phyloP scores from a whole-genome alignment of 2,888 invertebrate species.

The Scelioninae gen. 1 region DNA sequence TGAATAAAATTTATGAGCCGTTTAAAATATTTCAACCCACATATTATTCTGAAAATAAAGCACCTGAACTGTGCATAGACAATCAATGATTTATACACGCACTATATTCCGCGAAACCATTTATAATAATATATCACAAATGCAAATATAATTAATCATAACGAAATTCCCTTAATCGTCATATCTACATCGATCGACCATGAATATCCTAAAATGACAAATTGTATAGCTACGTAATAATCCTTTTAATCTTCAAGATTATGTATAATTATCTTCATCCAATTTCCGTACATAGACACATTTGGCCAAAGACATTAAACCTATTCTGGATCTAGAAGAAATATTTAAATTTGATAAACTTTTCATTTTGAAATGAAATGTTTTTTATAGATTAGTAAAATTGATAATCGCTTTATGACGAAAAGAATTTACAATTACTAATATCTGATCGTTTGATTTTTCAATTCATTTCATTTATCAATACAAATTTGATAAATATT shows the following conservation, averaged over 20 bases:
- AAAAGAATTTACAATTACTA: no score
- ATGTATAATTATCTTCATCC: slow-evolving; percentile 12
- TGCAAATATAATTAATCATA: slow-evolving; percentile 41
- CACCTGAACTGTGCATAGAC: background rate
- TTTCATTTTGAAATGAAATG: no score
- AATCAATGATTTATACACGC: slow-evolving; percentile 18
- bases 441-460: no score
- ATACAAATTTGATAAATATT: no score
- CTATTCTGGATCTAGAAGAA: background rate
- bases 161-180: slow-evolving; percentile 45
- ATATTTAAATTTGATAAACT: no score
- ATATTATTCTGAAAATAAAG: background rate
- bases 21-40: background rate
- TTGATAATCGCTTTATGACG: no score
- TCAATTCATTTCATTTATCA: no score
- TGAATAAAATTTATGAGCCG: background rate
- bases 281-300: background rate
- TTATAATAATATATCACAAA: slow-evolving; percentile 42
- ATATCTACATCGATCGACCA: slow-evolving; percentile 36
- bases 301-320: background rate
- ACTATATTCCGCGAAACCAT: slow-evolving; percentile 7
- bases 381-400: no score
- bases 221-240: slow-evolving; percentile 29
- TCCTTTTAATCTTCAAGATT: slow-evolving; percentile 37
- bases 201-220: slow-evolving; percentile 45